Conservation (phyloP, 2,113 vertebrate genomes). For the Tylochromis polylepis region DNA sequence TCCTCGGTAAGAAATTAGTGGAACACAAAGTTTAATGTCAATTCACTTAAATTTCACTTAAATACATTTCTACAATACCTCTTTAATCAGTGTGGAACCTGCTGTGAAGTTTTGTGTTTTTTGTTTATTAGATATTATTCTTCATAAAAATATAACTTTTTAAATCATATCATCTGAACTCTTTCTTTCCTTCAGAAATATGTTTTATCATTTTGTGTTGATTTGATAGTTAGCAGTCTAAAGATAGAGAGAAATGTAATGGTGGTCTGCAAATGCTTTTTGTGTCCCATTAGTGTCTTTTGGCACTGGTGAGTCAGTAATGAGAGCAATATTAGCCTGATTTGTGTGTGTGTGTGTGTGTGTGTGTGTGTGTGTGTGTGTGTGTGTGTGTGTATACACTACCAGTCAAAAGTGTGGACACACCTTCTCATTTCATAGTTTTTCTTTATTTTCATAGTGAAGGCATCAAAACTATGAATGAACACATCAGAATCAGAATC, state of each 20-base stretch:
- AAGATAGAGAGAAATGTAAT: too few relatives aligned
- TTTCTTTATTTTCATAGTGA: neutral
- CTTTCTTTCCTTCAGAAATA: neutral
- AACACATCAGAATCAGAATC: too few relatives aligned
- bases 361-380: too few relatives aligned
- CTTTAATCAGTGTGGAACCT: neutral
- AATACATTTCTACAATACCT: neutral
- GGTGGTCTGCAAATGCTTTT: too few relatives aligned
- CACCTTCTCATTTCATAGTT: neutral
- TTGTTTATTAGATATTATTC: neutral
- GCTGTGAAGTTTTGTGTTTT: neutral
- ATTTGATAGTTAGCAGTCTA: neutral
- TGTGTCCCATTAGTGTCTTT: too few relatives aligned
- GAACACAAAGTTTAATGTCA: neutral
- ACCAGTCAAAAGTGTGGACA: too few relatives aligned
- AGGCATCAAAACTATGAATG: too few relatives aligned
- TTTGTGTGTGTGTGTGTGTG: too few relatives aligned
- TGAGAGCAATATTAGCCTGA: too few relatives aligned
- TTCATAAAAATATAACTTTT: neutral
- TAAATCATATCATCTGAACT: neutral
- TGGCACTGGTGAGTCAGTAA: too few relatives aligned
- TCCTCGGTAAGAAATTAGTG: conserved; percentile 65
- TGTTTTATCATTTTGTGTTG: neutral
- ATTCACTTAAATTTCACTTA: neutral
- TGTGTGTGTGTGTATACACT: too few relatives aligned